A percentile compares a stretch with the other conserved stretches of the same genome.
phyloP scores from a whole-genome alignment of 2,888 invertebrate genomes.

The Rhagium mordax region DNA sequence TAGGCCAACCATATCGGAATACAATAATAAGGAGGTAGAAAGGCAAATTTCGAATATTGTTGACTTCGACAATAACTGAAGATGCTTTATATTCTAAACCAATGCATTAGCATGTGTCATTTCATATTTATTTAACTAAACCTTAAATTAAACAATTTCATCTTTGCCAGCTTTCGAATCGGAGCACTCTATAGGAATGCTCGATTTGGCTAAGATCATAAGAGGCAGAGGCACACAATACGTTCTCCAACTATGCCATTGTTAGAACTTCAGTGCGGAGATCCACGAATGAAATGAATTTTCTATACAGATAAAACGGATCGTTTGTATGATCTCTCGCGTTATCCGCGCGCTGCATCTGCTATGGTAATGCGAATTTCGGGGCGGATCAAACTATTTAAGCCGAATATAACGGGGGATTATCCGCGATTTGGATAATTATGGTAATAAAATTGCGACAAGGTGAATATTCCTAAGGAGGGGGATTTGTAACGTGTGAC shows the following conservation, averaged over 20 bases:
- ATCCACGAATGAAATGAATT: neutral
- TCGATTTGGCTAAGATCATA: neutral
- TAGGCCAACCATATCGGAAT: slow-evolving; percentile 5
- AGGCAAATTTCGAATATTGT: neutral
- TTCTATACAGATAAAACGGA: neutral
- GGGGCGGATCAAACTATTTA: neutral
- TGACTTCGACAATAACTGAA: neutral
- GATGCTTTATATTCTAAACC: neutral
- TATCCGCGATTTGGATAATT: too few relatives aligned
- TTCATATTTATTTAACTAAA: too few relatives aligned
- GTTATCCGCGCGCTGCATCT: neutral
- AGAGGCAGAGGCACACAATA: neutral
- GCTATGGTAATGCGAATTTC: neutral
- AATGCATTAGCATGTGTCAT: too few relatives aligned
- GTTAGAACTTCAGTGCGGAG: neutral
- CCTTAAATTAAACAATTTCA: neutral
- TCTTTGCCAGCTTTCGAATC: too few relatives aligned
- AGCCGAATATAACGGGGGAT: too few relatives aligned
- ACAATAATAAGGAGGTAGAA: neutral
- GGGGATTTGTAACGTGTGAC: too few relatives aligned
- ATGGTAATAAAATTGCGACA: too few relatives aligned
- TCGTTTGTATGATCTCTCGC: neutral
- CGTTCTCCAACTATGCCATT: neutral
- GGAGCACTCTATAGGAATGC: neutral
- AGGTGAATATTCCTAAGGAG: too few relatives aligned